Evolutionary conservation across 2,888 invertebrate species (phyloP), one percentile per base, ranked within the genome.

Genomic region (Mesopsocus fuscifrons): DNA sequence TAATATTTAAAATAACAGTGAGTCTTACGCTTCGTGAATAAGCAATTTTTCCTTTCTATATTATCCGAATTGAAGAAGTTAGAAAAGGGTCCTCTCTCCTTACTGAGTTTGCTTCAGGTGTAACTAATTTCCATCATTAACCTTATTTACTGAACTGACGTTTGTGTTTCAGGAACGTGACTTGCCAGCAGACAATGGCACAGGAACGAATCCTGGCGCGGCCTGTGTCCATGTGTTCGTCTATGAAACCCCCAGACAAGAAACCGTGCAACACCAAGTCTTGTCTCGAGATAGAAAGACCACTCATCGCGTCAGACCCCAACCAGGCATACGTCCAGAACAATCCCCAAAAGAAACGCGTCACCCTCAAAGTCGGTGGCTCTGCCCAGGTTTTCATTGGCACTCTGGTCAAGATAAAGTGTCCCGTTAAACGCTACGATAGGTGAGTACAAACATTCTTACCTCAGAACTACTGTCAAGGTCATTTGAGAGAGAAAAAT

Each of bases 171-270:
- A 38, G 38, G 21, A 20, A 16, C 49, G 76, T 82, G 32, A 60
- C 64, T 40, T 97, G 97, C 61, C 87, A 89, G 57, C 89, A 92
- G 63, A 76, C 85, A 48, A 83, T 89, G 77, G 85, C 88, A 0
- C 83, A 88, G 56, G 89, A 89, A n/a, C 84, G 84, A 57, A 78
- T 82, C 51, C 79, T 87, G 44, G 79, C 81, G 52, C 69, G 84
- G 13, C 77, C 79, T 1, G 71, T 78, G 17, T 68, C 74, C 0
- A 75, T 81, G 57, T 87, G 87, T 58, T 74, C 78, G 11, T 65
- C 74, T 1, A 47, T 48, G n/a, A 75, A 76, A 43, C 88, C 91
- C 0, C 69, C 78, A 0, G 66, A 77, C 38, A 77, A 77, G 34
- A 84, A 87, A 55, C 72, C 83, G 1, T 94, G 92, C 64, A 89